Base-by-base conservation (phyloP, 92 coral and sea anemone genomes). In the Plumapathes pennacea region DNA sequence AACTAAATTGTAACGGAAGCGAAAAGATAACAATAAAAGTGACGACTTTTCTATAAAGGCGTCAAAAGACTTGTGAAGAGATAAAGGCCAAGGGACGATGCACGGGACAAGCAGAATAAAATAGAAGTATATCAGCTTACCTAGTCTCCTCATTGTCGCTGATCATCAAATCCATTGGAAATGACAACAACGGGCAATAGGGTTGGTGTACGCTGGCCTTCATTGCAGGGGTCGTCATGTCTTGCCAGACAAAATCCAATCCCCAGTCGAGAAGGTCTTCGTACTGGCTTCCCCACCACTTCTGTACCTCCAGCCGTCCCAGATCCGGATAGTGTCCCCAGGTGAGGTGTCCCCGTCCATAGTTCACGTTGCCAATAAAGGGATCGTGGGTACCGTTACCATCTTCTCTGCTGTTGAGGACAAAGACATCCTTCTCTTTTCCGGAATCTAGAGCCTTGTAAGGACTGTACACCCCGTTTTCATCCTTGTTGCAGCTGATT, bases 241-340 rank as follows among this genome's bases (percentile, higher is more conserved):
- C 90, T 58, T 83, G 90, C 90, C 90, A 83, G 7, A 83, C 85
- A 52, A 83, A 83, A 47, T 83, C 85, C 34, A 83, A 42, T 0
- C 90, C 90, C 90, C 90, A 83, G 69, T 83, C 90, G 25, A 83
- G 44, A 15, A 83, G 85, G 43, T 83, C 90, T 4, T 67, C 64
- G 67, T 83, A 83, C 57, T 83, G 90, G 41, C 78, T 81, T 4
- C 90, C 90, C 90, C 90, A 83, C 90, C 90, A 83, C 62, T 71
- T 79, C 62, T 71, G 85, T 47, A 58, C 90, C 0, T 83, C 90
- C 3, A 24, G 69, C 17, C 85, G 49, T 21, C 90, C 90, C 64
- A 83, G 71, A 31, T 83, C 90, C 18, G 90, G 85, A 46, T 83
- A 83, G 21, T 83, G 85, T 8, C 90, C 90, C 90, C 90, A 83